phyloP scores from a whole-genome alignment of 2,113 vertebrate genomes.

The Mormyrus lacerda region DNA sequence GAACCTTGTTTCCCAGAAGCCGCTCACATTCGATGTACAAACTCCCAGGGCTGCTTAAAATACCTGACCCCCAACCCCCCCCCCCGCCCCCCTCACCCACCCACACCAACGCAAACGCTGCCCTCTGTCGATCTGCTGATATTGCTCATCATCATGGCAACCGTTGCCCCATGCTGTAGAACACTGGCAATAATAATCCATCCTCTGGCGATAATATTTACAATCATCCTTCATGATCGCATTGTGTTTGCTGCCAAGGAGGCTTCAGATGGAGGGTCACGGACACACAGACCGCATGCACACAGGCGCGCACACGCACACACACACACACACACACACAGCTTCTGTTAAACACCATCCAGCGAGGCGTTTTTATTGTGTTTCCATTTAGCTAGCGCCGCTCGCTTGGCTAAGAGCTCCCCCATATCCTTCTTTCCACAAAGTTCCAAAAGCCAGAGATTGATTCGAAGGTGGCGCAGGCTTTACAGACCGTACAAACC shows the following conservation, averaged over 20 bases:
- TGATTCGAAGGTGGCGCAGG: neutral
- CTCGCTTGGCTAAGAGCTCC: neutral
- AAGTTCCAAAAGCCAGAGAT: neutral
- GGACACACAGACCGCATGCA: neutral
- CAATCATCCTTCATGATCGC: neutral
- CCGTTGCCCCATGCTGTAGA: neutral
- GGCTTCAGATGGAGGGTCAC: neutral
- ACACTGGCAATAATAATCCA: neutral
- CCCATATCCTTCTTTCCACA: neutral
- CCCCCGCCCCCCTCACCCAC: neutral
- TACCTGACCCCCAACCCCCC: neutral
- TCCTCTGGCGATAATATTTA: constrained; percentile 4
- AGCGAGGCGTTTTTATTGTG: neutral
- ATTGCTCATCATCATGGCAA: neutral
- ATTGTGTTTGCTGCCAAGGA: neutral
- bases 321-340: neutral
- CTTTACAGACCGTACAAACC: neutral
- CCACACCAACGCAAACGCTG: neutral
- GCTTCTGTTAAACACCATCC: neutral
- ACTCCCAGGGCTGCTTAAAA: constrained; percentile 3
- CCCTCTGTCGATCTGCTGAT: neutral
- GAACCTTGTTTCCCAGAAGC: neutral
- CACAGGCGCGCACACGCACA: too few relatives aligned
- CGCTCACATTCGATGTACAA: neutral
- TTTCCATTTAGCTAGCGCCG: neutral